Base-by-base conservation (phyloP, 2,113 vertebrate genomes). In the Chaetops frenatus region DNA sequence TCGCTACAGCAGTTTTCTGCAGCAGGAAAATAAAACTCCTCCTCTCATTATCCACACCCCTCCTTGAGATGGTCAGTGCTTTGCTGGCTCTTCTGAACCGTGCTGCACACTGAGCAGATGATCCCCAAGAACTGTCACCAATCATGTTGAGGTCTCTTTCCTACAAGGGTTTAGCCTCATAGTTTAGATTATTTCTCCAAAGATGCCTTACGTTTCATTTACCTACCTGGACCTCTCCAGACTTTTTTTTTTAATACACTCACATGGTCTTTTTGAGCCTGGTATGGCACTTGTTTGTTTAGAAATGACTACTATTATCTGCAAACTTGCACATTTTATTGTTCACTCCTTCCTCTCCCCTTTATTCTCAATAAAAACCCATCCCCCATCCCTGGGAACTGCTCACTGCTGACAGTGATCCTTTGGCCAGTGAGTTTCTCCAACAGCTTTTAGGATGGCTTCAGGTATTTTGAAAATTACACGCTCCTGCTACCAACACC, bases 401-500 rank as follows among this genome's bases (percentile, higher is more conserved):
- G 15, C 28, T 33, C 48, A 25, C 40, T 50, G 31, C 28, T 67
- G 57, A 54, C 24, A 40, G 11, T 54, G 66, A 64, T 56, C 23
- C 18, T 76, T 48, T 72, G 21, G 14, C 11, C 67, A 66, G 36
- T 40, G 36, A 57, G 4, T 57, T 69, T 91, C 33, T 94, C 93
- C 58, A 79, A 16, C 9, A 70, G 40, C 19, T 22, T 70, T 73
- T 40, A 58, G 8, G 22, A 9, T 51, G 5, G 25, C 36, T 38
- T 38, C 24, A 15, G 2, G 4, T 61, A 22, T 38, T 73, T 82
- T 27, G 9, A 54, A 89, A 54, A 47, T 64, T 21, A 33, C 0
- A 1, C 27, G 9, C 15, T 48, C 2, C 0, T 45, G 47, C 27
- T 54, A 18, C 6, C 5, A 2, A 4, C 21, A 66, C 35, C 10